Percentiles rank a stretch among this genome's conserved stretches.
These are phyloP conservation scores for Argyresthia albistria DNA, from an alignment of 2,888 invertebrate species.

Conservation along the genomic window DNA sequence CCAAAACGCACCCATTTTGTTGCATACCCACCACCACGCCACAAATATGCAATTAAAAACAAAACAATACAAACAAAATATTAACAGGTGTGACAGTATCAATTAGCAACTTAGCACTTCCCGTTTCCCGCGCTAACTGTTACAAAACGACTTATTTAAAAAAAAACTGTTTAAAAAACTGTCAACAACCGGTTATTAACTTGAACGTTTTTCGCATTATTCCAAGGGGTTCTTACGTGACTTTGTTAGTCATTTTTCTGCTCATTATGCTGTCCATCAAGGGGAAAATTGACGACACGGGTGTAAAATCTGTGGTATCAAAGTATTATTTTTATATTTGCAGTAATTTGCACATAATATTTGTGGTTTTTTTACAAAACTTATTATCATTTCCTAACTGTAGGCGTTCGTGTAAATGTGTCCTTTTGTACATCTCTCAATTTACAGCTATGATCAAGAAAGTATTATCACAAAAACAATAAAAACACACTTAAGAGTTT, in stretches of 20 bases:
- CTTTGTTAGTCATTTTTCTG: neutral
- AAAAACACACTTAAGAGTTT: neutral
- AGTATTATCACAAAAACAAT: too few relatives aligned
- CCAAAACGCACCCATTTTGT: too few relatives aligned
- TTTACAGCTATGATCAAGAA: too few relatives aligned
- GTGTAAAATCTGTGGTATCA: too few relatives aligned
- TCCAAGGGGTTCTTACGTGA: neutral
- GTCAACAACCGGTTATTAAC: constrained; percentile 3
- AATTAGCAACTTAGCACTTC: constrained; percentile 62
- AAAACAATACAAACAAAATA: neutral
- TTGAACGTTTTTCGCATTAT: neutral
- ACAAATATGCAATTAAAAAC: constrained; percentile 8
- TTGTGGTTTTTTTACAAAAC: too few relatives aligned
- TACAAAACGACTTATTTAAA: constrained; percentile 17
- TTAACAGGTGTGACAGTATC: constrained; percentile 50
- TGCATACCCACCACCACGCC: too few relatives aligned
- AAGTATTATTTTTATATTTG: too few relatives aligned
- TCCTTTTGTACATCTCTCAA: neutral
- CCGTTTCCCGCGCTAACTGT: constrained; percentile 17
- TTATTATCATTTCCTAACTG: too few relatives aligned
- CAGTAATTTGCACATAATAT: too few relatives aligned
- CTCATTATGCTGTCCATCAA: neutral
- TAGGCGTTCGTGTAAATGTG: too few relatives aligned
- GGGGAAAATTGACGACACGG: neutral
- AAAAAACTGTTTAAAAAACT: constrained; percentile 8